Conservation (phyloP, 2,113 vertebrate genomes). For the Xenus cinereus region DNA sequence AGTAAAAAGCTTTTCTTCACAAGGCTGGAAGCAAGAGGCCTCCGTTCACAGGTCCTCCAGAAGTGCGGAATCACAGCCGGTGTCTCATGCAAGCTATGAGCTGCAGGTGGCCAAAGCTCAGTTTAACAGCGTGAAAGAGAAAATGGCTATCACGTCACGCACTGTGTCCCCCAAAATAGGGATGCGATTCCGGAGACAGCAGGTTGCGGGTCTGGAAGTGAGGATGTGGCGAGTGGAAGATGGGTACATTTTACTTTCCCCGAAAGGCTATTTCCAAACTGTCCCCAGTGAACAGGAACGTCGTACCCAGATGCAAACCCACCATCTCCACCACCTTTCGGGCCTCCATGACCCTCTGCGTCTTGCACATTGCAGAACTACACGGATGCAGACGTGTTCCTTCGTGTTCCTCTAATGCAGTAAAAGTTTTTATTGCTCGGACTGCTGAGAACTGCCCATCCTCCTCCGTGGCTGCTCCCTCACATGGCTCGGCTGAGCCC, state of each 20-base stretch:
- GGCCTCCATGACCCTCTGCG: fast-evolving
- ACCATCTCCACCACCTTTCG: fast-evolving
- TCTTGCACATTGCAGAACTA: fast-evolving
- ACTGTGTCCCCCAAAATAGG: background rate
- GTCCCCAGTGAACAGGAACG: background rate
- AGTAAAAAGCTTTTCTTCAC: background rate
- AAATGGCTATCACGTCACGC: background rate
- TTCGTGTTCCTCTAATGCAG: background rate
- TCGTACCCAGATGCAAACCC: background rate
- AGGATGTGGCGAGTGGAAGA: background rate
- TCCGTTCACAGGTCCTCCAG: background rate
- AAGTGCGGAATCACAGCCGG: background rate
- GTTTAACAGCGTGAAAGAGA: background rate
- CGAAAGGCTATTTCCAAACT: background rate
- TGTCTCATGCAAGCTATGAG: background rate
- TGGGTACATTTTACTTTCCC: background rate
- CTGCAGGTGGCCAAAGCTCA: background rate
- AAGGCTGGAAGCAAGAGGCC: background rate
- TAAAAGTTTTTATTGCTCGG: background rate
- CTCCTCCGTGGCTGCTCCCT: background rate
- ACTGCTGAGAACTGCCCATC: background rate
- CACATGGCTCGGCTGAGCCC: background rate
- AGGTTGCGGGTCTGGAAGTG: background rate
- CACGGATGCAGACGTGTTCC: fast-evolving
- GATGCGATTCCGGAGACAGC: background rate